Evolutionary conservation across 2,797 vertebrate species (phyloP).

Genomic region (Neoniphon sammara): DNA sequence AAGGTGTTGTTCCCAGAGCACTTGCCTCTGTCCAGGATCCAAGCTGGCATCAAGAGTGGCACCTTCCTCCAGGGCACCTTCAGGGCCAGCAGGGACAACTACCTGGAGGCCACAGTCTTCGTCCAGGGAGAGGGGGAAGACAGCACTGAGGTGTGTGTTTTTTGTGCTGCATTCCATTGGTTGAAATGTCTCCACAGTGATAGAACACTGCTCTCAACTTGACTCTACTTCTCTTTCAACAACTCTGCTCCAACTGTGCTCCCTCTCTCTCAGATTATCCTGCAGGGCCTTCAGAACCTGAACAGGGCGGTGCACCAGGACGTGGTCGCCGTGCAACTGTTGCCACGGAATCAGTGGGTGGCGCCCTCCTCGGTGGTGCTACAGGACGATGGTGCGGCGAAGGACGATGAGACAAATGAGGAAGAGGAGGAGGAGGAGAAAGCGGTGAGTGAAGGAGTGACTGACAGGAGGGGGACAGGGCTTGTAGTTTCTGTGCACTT

Average conservation of each 20-base stretch:
- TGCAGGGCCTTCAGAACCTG: conserved; percentile 93
- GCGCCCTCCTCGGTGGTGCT: conserved; percentile 92
- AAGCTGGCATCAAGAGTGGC: conserved; percentile 93
- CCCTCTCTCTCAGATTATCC: conserved; percentile 84
- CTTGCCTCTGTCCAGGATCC: conserved; percentile 92
- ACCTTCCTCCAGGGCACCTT: conserved; percentile 93
- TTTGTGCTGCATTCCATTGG: too few relatives aligned
- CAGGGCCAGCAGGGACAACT: conserved; percentile 95
- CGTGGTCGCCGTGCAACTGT: conserved; percentile 91
- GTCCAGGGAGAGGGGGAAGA: conserved; percentile 90
- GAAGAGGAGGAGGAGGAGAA: conserved; percentile 90
- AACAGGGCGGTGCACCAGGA: conserved; percentile 96
- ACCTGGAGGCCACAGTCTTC: conserved; percentile 95
- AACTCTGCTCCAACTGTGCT: too few relatives aligned
- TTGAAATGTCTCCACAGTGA: too few relatives aligned
- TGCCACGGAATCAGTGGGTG: conserved; percentile 88
- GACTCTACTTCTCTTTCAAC: too few relatives aligned
- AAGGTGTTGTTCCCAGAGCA: conserved; percentile 94
- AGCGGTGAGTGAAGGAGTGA: conserved; percentile 70
- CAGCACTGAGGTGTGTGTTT: conserved; percentile 86
- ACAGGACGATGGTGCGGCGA: conserved; percentile 89
- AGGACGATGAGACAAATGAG: conserved; percentile 84
- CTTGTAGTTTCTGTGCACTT: background rate
- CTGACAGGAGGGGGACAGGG: background rate
- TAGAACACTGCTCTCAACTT: background rate